These are phyloP conservation scores for Caradrina kadenii DNA, from an alignment of 2,888 invertebrate species.

Conservation along the genomic window DNA sequence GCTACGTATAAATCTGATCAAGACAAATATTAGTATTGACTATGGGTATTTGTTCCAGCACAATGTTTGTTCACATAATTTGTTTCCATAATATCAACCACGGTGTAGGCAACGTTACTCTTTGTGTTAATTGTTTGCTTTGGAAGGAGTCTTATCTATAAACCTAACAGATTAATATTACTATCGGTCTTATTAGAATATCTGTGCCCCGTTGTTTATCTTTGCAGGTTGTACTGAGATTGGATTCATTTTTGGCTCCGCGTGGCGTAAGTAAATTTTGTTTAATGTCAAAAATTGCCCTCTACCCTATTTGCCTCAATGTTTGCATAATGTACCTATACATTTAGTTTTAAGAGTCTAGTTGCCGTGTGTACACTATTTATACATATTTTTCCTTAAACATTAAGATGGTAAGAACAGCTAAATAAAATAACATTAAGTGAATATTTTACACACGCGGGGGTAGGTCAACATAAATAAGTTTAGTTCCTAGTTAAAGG, in stretches of 20 bases:
- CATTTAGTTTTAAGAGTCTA: background rate
- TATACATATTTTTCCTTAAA: too few relatives aligned
- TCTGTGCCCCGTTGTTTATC: too few relatives aligned
- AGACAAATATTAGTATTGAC: slow-evolving; percentile 42
- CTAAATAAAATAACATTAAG: too few relatives aligned
- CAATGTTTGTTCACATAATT: slow-evolving; percentile 36
- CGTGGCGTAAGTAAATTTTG: too few relatives aligned
- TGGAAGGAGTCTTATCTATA: slow-evolving; percentile 5
- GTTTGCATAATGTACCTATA: background rate
- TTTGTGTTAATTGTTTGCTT: slow-evolving; percentile 23
- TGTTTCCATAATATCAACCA: slow-evolving; percentile 31
- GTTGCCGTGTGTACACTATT: background rate
- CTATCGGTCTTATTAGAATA: too few relatives aligned
- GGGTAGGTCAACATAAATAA: background rate
- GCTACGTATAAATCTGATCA: slow-evolving; percentile 32
- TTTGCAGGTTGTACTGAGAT: too few relatives aligned
- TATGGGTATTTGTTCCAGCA: slow-evolving; percentile 27
- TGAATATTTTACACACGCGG: background rate
- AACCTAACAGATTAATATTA: background rate
- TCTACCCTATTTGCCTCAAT: background rate
- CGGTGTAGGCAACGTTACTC: background rate
- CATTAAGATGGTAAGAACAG: too few relatives aligned
- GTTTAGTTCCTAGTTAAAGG: background rate
- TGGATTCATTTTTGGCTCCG: background rate
- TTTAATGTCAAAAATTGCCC: background rate